Evolutionary conservation across 2,888 invertebrate species (phyloP).

Genomic region (Phyllotreta striolata): DNA sequence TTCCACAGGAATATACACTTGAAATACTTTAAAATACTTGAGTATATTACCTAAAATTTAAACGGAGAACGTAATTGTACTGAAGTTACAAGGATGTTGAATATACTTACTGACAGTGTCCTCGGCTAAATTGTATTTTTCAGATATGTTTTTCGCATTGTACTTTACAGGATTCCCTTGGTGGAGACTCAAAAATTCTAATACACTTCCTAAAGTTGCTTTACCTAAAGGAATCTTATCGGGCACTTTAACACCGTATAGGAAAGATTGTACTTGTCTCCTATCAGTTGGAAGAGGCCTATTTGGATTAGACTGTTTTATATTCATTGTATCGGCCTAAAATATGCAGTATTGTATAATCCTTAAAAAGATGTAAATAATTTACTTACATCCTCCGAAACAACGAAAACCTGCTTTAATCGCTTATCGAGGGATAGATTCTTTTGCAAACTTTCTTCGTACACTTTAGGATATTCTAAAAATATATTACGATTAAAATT

Average conservation of each 20-base stretch:
- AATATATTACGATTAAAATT: constrained; percentile 28
- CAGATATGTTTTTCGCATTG: constrained; percentile 69
- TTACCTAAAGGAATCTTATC: constrained; percentile 67
- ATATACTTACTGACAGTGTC: constrained; percentile 65
- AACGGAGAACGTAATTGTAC: neutral
- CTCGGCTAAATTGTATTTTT: constrained; percentile 73
- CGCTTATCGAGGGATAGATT: constrained; percentile 69
- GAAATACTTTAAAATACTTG: constrained; percentile 73
- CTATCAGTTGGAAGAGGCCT: constrained; percentile 70
- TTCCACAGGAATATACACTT: constrained; percentile 69
- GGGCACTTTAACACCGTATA: constrained; percentile 76
- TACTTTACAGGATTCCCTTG: constrained; percentile 68
- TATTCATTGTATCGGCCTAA: constrained; percentile 26
- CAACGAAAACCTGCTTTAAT: constrained; percentile 78
- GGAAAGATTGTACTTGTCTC: constrained; percentile 63
- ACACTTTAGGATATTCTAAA: constrained; percentile 68
- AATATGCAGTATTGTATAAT: constrained; percentile 24
- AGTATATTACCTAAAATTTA: constrained; percentile 49
- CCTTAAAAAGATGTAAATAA: constrained; percentile 6
- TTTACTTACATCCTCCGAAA: constrained; percentile 61
- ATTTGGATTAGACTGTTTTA: constrained; percentile 58
- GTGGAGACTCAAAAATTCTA: constrained; percentile 73
- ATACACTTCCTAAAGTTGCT: constrained; percentile 69
- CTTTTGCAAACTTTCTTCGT: constrained; percentile 70
- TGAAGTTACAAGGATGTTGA: constrained; percentile 4